Percentiles rank a stretch among this genome's conserved stretches.
Conservation (phyloP, 2,797 vertebrate species). For the Poeciliopsis infans region DNA sequence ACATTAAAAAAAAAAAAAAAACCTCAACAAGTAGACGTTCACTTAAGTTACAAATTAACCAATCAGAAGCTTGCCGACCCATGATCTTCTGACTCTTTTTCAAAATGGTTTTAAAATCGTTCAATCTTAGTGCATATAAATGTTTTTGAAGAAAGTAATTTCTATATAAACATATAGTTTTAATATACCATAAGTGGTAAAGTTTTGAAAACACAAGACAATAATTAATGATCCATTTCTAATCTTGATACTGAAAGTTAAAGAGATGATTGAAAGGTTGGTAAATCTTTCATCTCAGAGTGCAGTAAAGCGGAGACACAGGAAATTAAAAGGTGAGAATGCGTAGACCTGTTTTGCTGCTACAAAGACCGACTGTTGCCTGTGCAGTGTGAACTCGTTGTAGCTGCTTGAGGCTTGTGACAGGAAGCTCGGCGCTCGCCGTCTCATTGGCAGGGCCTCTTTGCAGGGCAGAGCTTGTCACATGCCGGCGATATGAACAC, state of each 20-base stretch:
- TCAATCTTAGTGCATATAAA: neutral
- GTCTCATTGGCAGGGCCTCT: slow-evolving; percentile 71
- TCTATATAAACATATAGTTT: neutral
- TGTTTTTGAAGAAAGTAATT: neutral
- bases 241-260: neutral
- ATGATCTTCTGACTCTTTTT: neutral
- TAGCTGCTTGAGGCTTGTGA: slow-evolving; percentile 71
- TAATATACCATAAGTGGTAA: neutral
- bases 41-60: neutral
- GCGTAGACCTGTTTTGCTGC: slow-evolving; percentile 18
- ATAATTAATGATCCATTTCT: neutral
- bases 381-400: slow-evolving; percentile 60
- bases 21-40: neutral
- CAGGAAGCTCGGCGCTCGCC: slow-evolving; percentile 77
- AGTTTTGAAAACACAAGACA: neutral
- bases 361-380: slow-evolving; percentile 45
- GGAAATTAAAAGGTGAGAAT: slow-evolving; percentile 43
- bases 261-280: slow-evolving; percentile 10
- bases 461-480: slow-evolving; percentile 68
- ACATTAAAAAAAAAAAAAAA: neutral
- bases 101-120: neutral
- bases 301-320: slow-evolving; percentile 18
- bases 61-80: neutral
- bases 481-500: slow-evolving; percentile 70
- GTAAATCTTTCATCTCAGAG: slow-evolving; percentile 12